Percentiles rank a stretch among this genome's conserved stretches.
phyloP scores from a whole-genome alignment of 2,888 invertebrate genomes.

The Elgonia sp. region DNA sequence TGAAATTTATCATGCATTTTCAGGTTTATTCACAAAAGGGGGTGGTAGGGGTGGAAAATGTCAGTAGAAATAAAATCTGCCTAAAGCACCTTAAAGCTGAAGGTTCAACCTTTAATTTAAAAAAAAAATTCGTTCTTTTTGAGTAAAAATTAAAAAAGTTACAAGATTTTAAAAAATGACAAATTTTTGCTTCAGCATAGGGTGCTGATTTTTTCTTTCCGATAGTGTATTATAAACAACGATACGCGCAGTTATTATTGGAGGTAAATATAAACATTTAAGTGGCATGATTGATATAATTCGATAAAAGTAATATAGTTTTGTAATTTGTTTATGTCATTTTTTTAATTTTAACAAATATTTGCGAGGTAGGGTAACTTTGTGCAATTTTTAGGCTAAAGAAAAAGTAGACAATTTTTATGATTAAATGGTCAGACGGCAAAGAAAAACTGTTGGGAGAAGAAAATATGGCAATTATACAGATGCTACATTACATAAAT shows the following conservation, averaged over 20 bases:
- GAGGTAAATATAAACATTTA: not conserved
- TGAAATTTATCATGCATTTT: too few relatives aligned
- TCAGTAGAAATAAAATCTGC: too few relatives aligned
- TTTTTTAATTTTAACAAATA: not conserved
- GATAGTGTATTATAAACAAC: not conserved
- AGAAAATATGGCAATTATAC: constrained; percentile 6
- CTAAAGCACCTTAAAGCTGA: too few relatives aligned
- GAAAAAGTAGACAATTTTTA: not conserved
- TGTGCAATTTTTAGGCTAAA: not conserved
- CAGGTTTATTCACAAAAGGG: too few relatives aligned
- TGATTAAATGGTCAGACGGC: not conserved
- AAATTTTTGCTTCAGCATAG: too few relatives aligned
- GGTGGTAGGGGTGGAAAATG: too few relatives aligned
- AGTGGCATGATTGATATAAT: not conserved
- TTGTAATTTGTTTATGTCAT: not conserved
- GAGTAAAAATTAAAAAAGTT: too few relatives aligned
- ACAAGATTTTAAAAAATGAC: too few relatives aligned
- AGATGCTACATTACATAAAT: not conserved
- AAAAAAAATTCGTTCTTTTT: too few relatives aligned
- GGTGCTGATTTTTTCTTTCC: too few relatives aligned
- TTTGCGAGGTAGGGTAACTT: not conserved
- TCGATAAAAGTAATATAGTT: not conserved
- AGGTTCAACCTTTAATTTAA: too few relatives aligned
- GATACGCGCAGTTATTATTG: not conserved
- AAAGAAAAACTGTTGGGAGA: not conserved